Evolutionary conservation across 2,113 vertebrate genomes (phyloP).

Genomic region (Pavo muticus): DNA sequence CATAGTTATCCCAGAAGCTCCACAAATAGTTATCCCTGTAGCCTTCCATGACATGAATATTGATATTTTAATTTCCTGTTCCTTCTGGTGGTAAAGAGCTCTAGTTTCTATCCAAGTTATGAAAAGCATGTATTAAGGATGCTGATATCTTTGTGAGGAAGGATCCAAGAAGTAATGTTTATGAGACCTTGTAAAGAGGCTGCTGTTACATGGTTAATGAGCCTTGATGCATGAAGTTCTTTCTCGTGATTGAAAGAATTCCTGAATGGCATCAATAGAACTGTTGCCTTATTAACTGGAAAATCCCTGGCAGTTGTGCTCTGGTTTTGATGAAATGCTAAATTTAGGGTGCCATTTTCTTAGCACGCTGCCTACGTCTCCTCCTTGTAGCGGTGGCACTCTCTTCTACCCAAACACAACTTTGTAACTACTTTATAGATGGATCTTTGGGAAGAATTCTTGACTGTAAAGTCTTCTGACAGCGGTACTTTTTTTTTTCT

Average conservation of each 20-base stretch:
- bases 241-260: slow-evolving; percentile 41
- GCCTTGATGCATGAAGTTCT: slow-evolving; percentile 19
- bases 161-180: slow-evolving; percentile 35
- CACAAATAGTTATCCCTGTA: neutral
- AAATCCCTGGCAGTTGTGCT: neutral
- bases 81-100: neutral
- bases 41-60: neutral
- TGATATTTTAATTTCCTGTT: neutral
- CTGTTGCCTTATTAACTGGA: slow-evolving; percentile 40
- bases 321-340: slow-evolving; percentile 5
- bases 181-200: slow-evolving; percentile 46
- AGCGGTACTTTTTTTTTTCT: neutral
- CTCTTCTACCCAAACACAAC: neutral
- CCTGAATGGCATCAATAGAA: slow-evolving; percentile 51
- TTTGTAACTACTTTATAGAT: neutral
- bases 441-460: neutral
- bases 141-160: slow-evolving; percentile 30
- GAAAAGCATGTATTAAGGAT: slow-evolving; percentile 6
- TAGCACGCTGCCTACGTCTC: neutral
- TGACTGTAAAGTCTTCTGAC: neutral
- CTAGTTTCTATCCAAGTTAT: neutral
- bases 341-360: neutral
- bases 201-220: slow-evolving; percentile 55
- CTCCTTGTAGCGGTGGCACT: neutral
- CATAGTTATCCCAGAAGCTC: neutral